Evolutionary conservation across 2,113 vertebrate species (phyloP).

Genomic region (Pyxicephalus adspersus): DNA sequence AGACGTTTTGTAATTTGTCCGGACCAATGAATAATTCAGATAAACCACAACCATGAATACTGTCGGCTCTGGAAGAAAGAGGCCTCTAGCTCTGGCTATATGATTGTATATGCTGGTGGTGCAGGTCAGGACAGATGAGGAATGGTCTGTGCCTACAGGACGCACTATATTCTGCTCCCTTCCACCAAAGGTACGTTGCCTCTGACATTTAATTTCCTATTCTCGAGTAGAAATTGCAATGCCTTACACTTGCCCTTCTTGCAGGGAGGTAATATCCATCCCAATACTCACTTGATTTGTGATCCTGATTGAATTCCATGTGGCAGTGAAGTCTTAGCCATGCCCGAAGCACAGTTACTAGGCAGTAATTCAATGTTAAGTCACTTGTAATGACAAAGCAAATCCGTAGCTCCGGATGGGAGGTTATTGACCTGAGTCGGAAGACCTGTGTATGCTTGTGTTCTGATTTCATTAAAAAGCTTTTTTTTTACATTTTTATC

Average conservation of each 20-base stretch:
- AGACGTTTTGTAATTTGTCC: too few species aligned
- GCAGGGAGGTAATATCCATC: conserved; percentile 13
- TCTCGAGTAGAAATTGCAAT: not conserved
- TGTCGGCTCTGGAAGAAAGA: too few species aligned
- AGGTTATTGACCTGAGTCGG: not conserved
- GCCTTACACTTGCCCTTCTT: not conserved
- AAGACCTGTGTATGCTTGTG: not conserved
- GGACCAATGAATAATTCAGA: too few species aligned
- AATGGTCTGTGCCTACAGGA: not conserved
- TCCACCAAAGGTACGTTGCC: not conserved
- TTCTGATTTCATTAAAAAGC: not conserved
- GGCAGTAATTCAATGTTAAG: conserved; percentile 16
- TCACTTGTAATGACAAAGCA: conserved; percentile 37
- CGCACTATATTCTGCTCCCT: not conserved
- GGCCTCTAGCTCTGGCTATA: not conserved
- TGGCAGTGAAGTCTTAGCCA: not conserved
- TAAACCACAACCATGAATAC: too few species aligned
- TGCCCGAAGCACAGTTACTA: not conserved
- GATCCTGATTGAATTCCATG: conserved; percentile 18
- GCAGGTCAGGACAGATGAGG: not conserved
- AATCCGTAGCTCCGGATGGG: conserved; percentile 1
- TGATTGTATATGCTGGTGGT: not conserved
- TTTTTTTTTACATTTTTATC: not conserved
- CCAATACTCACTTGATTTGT: not conserved
- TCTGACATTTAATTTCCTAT: conserved; percentile 41